Evolutionary conservation across 2,113 vertebrate genomes (phyloP).

Genomic region (Ailurus styani): DNA sequence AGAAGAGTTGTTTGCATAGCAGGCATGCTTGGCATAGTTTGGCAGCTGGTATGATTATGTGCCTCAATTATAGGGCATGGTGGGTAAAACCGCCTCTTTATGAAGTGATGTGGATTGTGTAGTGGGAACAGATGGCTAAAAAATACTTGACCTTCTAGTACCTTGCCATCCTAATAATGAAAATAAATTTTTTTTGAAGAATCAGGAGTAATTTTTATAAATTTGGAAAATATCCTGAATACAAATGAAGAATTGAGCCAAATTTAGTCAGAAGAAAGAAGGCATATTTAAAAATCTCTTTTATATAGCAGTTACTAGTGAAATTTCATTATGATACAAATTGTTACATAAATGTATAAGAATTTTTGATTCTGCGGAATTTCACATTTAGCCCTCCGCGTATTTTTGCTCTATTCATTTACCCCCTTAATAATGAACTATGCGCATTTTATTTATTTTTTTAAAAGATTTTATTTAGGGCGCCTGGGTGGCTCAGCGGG

Average conservation of each 20-base stretch:
- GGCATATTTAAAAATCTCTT: not conserved
- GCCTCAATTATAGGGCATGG: slow-evolving; percentile 52
- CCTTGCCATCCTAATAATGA: slow-evolving; percentile 7
- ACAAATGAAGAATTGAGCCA: slow-evolving; percentile 19
- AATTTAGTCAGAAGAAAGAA: slow-evolving; percentile 8
- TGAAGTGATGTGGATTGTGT: slow-evolving; percentile 46
- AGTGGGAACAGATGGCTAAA: slow-evolving; percentile 71
- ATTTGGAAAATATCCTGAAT: not conserved
- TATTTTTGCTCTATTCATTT: not conserved
- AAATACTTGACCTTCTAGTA: slow-evolving; percentile 59
- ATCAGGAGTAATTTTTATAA: not conserved
- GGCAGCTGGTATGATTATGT: slow-evolving; percentile 52
- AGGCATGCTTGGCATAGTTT: slow-evolving; percentile 60
- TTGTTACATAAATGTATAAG: not conserved
- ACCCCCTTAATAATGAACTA: not conserved
- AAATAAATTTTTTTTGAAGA: not conserved
- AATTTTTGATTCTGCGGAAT: not conserved
- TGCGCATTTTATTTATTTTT: not conserved
- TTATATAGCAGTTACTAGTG: not conserved
- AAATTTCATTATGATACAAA: slow-evolving; percentile 5
- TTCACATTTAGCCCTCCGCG: not conserved
- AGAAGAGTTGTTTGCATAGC: slow-evolving; percentile 53
- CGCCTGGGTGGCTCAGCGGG: no score
- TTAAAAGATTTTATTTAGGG: no score
- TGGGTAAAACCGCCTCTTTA: slow-evolving; percentile 67